Evolutionary conservation across 2,113 vertebrate species (phyloP), one percentile per base, ranked within the genome.

Genomic region (Sorex araneus): DNA sequence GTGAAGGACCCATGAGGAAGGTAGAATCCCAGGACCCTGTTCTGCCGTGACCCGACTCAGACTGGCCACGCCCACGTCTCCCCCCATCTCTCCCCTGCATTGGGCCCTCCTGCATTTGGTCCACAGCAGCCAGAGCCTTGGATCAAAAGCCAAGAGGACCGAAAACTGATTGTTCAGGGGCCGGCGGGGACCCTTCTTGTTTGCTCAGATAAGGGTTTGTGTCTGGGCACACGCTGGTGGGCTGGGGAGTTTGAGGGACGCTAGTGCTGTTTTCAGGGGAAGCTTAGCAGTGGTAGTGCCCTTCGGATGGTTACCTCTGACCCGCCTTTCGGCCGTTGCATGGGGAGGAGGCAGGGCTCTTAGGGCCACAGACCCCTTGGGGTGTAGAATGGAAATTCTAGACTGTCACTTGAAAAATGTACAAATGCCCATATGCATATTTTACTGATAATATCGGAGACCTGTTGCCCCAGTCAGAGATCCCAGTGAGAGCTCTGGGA

Each of bases 321-420:
- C 40, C 15, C 63, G 82, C 19, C 57, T 60, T 21, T 7, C 8
- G 2, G 57, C 18, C 23, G n/a, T 43, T 57, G 15, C 69, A 2
- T 43, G 83, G 13, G 54, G 27, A 83, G 30, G 34, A 13, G 13
- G 2, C 11, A 57, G 71, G 32, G 30, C 43, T 23, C 78, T 70
- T 18, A 5, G 32, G 43, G 8, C 34, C 36, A 27, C 3, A 78
- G n/a, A 73, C 80, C 63, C 50, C 13, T 80, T 84, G 69, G 66
- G 86, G 85, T 87, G 77, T 19, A 82, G 13, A 89, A 28, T 83
- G 64, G 40, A 71, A 79, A 60, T 67, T 69, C 27, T 71, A 30
- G 16, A 34, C 47, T 25, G 32, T 69, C 12, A 67, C 43, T 80
- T 60, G 25, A 36, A 88, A 71, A 27, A 34, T 54, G 27, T 86